These are phyloP conservation scores for Orientallactaga sibirica DNA, from an alignment of 2,797 vertebrate species.

Conservation along the genomic window DNA sequence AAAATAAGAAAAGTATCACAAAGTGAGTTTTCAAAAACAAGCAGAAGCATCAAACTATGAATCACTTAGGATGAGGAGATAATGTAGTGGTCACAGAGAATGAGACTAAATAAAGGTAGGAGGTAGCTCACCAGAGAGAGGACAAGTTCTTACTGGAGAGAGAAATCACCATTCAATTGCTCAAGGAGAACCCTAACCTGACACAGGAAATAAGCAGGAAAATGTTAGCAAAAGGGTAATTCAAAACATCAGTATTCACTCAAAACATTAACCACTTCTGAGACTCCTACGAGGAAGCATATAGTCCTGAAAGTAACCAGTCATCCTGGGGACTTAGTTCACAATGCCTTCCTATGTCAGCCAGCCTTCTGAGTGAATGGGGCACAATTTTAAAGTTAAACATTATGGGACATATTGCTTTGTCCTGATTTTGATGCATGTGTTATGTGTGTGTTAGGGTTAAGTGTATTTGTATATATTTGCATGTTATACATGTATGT, in stretches of 20 bases:
- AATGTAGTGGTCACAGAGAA: conserved; percentile 52
- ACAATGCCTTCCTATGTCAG: conserved; percentile 22
- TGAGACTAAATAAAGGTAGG: conserved; percentile 69
- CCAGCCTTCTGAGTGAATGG: conserved; percentile 50
- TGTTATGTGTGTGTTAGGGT: too few species aligned
- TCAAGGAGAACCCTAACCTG: conserved; percentile 79
- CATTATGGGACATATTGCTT: not conserved
- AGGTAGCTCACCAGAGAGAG: conserved; percentile 73
- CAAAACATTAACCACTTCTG: conserved; percentile 24
- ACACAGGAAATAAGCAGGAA: conserved; percentile 81
- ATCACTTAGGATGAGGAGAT: conserved; percentile 76
- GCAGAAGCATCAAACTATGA: conserved; percentile 65
- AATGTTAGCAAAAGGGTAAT: conserved; percentile 78
- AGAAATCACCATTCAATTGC: conserved; percentile 82
- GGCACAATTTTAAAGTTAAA: conserved; percentile 52
- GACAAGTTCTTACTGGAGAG: conserved; percentile 81
- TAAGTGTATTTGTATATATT: too few species aligned
- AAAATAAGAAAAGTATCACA: conserved; percentile 77
- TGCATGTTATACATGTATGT: too few species aligned
- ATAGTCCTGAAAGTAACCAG: conserved; percentile 53
- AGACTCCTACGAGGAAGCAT: conserved; percentile 55
- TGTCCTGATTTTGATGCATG: not conserved
- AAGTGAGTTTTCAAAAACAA: conserved; percentile 47
- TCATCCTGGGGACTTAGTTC: conserved; percentile 44
- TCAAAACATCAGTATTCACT: conserved; percentile 51